Evolutionary conservation across 2,113 vertebrate species (phyloP), one percentile per base, ranked within the genome.

Genomic region (Siniperca knerii): DNA sequence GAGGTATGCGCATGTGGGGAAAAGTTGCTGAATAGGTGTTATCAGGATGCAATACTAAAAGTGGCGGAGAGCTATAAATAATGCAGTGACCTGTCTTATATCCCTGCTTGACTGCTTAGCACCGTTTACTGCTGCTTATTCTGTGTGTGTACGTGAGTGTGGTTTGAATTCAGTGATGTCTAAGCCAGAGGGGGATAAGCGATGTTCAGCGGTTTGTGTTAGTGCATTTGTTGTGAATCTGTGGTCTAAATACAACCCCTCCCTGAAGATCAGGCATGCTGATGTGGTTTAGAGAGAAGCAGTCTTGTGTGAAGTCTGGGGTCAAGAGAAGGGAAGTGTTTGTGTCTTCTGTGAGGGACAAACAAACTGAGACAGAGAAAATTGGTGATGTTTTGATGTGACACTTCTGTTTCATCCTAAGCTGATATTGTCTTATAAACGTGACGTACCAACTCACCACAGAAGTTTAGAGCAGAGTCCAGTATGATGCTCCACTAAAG

Each of bases 1-100:
- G 16, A 25, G 8, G 55, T n/a, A 12, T 9, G n/a, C 10, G 20
- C 72, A 76, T 88, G 80, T 44, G 74, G 72, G 78, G 61, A n/a
- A 89, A 92, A 89, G 83, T 84, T 87, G 92, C 93, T 95, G 93
- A 94, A 85, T 91, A 78, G 80, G 92, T 93, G 91, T 83, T 92
- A 94, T 90, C 90, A 85, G 88, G 87, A 88, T 88, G 93, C 90
- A 90, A 91, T 87, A 88, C 86, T 80, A 82, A 92, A 93, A 62
- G 77, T 86, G 83, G 84, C 73, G n/a, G 82, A 86, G 87, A 70
- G 29, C 74, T 85, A 94, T 95, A 93, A 93, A 95, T 94, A 93
- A 94, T 94, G 92, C 90, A 95, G 79, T 66, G 85, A 89, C 90
- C 90, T 88, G 85, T 92, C 91, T 93, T 79, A 81, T 91, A 88